These are phyloP conservation scores for Acanthoscelides obtectus DNA, from an alignment of 2,888 invertebrate genomes.

Conservation along the genomic window DNA sequence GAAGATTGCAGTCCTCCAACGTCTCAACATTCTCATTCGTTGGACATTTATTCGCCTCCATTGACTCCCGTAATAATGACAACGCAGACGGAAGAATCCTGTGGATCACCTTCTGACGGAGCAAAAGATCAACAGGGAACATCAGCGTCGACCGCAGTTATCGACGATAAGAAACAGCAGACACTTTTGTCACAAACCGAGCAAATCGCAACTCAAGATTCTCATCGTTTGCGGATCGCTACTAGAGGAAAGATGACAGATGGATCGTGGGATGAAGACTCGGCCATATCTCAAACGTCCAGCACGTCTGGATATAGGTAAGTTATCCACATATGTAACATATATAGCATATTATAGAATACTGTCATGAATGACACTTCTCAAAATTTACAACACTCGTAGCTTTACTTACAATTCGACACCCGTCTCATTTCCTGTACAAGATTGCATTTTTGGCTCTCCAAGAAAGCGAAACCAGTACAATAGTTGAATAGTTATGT, in stretches of 20 bases:
- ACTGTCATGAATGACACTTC: not conserved
- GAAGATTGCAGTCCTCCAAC: slow-evolving; percentile 31
- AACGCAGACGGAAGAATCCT: not conserved
- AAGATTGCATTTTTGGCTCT: too few relatives aligned
- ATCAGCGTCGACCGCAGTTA: not conserved
- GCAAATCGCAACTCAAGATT: slow-evolving; percentile 28
- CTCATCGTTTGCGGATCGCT: slow-evolving; percentile 41
- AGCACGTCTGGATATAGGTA: slow-evolving; percentile 75
- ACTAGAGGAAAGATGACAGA: slow-evolving; percentile 51
- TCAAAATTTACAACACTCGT: too few relatives aligned
- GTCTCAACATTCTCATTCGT: slow-evolving; percentile 14
- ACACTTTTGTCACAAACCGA: slow-evolving; percentile 6
- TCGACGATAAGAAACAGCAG: not conserved
- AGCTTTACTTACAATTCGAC: too few relatives aligned
- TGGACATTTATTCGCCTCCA: slow-evolving; percentile 29
- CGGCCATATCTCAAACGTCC: slow-evolving; percentile 70
- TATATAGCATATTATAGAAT: not conserved
- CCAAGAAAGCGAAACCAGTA: too few relatives aligned
- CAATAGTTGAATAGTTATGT: too few relatives aligned
- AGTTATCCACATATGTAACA: too few relatives aligned
- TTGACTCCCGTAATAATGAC: slow-evolving; percentile 8
- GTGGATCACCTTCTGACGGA: not conserved
- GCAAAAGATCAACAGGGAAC: not conserved
- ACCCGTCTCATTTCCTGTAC: too few relatives aligned
- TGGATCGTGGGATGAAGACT: slow-evolving; percentile 76